Evolutionary conservation across 2,888 invertebrate species (phyloP).

Genomic region (Xanthia icteritia): DNA sequence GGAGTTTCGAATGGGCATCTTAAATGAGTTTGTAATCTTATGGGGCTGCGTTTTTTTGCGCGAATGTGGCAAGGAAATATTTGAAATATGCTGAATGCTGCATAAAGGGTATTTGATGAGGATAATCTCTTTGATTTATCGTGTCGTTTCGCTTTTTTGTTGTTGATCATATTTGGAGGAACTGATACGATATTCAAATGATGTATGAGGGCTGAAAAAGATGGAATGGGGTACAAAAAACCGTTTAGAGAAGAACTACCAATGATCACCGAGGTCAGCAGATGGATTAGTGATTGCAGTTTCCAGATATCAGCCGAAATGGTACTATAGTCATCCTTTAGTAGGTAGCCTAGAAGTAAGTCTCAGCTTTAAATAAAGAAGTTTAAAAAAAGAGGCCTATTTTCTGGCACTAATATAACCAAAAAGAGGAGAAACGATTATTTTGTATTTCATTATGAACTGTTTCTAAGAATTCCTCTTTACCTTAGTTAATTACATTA

Average conservation of each 20-base stretch:
- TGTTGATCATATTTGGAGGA: slow-evolving; percentile 24
- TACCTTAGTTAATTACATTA: slow-evolving; percentile 4
- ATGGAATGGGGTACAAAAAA: background rate
- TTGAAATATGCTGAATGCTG: slow-evolving; percentile 19
- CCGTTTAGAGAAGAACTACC: background rate
- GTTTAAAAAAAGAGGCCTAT: background rate
- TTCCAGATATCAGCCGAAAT: background rate
- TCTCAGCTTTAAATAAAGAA: background rate
- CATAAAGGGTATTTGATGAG: slow-evolving; percentile 24
- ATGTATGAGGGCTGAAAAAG: background rate
- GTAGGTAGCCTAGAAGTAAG: too few relatives aligned
- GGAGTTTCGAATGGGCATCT: slow-evolving; percentile 60
- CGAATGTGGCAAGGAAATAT: slow-evolving; percentile 27
- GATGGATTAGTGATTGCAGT: background rate
- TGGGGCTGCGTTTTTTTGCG: slow-evolving; percentile 37
- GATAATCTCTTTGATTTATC: slow-evolving; percentile 33
- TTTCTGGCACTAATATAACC: background rate
- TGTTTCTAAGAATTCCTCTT: background rate
- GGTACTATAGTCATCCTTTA: background rate
- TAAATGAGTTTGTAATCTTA: slow-evolving; percentile 66
- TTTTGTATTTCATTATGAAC: background rate
- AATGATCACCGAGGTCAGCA: background rate
- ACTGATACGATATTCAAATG: slow-evolving; percentile 27
- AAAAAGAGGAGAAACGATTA: background rate
- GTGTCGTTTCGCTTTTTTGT: slow-evolving; percentile 20